phyloP scores from a whole-genome alignment of 2,113 vertebrate species.

The Pangasianodon hypophthalmus region DNA sequence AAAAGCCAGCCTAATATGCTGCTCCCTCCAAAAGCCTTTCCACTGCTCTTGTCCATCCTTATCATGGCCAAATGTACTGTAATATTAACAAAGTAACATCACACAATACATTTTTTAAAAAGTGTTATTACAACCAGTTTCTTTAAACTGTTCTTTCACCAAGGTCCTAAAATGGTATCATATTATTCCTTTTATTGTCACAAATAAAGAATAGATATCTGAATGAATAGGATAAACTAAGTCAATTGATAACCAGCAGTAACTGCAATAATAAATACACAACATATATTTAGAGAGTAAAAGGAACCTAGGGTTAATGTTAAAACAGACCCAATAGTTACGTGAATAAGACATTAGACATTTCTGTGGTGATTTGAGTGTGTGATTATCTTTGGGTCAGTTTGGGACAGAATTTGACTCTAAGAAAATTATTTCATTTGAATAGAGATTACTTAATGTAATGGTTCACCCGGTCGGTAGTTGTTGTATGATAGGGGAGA shows the following conservation, averaged over 20 bases:
- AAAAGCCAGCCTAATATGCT: background rate
- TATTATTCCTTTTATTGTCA: background rate
- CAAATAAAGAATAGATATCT: background rate
- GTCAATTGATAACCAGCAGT: background rate
- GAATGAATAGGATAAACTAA: background rate
- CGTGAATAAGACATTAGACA: background rate
- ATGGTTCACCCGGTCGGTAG: background rate
- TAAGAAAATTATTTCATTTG: background rate
- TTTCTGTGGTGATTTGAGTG: background rate
- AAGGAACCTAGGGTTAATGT: background rate
- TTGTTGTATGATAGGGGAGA: background rate
- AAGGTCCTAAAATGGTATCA: background rate
- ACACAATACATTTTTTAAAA: background rate
- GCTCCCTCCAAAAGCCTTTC: background rate
- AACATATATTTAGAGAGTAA: background rate
- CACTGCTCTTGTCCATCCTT: background rate
- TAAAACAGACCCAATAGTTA: background rate
- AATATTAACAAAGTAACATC: background rate
- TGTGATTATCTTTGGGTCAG: background rate
- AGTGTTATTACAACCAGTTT: background rate
- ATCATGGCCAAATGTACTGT: background rate
- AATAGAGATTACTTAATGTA: background rate
- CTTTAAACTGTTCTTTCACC: background rate
- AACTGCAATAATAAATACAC: background rate
- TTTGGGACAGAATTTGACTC: background rate